phyloP scores from a whole-genome alignment of 2,113 vertebrate species.

The Podilymbus podiceps region DNA sequence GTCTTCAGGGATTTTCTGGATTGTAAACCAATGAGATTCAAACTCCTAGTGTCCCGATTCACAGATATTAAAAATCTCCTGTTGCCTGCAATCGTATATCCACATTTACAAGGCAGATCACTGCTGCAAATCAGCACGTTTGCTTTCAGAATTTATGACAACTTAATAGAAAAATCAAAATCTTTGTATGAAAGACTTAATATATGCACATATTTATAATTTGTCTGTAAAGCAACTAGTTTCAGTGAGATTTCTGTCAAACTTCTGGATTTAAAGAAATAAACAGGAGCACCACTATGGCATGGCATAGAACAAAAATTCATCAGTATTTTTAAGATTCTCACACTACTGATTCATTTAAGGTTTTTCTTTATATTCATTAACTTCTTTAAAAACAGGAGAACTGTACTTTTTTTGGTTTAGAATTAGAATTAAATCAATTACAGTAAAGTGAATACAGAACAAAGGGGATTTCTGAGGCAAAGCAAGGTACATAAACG shows the following conservation, averaged over 20 bases:
- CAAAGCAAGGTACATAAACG: not conserved
- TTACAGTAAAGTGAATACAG: not conserved
- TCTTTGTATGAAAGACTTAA: not conserved
- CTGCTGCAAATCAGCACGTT: not conserved
- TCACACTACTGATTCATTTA: not conserved
- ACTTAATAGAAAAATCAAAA: not conserved
- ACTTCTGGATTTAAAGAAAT: not conserved
- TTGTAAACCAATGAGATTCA: not conserved
- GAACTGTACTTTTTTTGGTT: not conserved
- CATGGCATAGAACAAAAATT: not conserved
- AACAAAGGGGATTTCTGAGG: not conserved
- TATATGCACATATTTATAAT: not conserved
- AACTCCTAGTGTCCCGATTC: not conserved
- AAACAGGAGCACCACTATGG: not conserved
- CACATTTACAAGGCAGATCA: not conserved
- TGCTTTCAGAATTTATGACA: not conserved
- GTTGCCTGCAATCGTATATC: accelerated
- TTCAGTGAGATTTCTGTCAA: not conserved
- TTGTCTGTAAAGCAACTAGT: accelerated
- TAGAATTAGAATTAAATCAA: not conserved
- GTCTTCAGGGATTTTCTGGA: not conserved
- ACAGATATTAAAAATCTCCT: not conserved
- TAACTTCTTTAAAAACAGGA: not conserved
- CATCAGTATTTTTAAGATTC: not conserved
- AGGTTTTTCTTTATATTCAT: not conserved